Conservation (phyloP, 2,113 vertebrate genomes). For the Sinocyclocheilus anshuiensis region DNA sequence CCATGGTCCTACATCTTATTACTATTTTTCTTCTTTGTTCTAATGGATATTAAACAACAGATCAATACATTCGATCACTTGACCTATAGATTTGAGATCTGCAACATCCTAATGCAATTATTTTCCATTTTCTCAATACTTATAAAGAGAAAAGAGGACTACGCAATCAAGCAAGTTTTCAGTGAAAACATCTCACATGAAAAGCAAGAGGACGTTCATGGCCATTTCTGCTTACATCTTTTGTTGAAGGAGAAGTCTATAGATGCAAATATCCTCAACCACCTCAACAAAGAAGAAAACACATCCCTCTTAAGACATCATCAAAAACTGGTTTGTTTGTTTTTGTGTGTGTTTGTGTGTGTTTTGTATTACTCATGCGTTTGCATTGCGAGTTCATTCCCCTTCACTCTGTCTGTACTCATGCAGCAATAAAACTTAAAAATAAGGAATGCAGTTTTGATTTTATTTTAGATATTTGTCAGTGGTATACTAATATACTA, state of each 20-base stretch:
- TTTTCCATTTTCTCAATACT: not conserved
- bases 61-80: conserved; percentile 9
- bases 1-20: not conserved
- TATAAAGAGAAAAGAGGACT: not conserved
- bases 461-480: too few species aligned
- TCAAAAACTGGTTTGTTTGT: not conserved
- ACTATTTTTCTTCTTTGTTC: not conserved
- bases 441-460: too few species aligned
- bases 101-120: not conserved
- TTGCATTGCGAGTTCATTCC: not conserved
- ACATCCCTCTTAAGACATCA: conserved; percentile 2
- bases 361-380: not conserved
- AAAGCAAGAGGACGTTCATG: conserved; percentile 1
- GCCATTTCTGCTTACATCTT: conserved; percentile 41
- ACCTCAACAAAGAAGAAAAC: conserved; percentile 22
- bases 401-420: not conserved
- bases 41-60: conserved; percentile 11
- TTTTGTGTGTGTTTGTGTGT: not conserved
- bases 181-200: not conserved
- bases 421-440: not conserved
- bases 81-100: conserved; percentile 6
- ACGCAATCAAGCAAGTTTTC: not conserved
- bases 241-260: conserved; percentile 3
- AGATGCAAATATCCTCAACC: conserved; percentile 49
- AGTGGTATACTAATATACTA: too few species aligned